These are phyloP conservation scores for Lagocephalus sceleratus DNA, from an alignment of 2,797 vertebrate genomes.

Conservation along the genomic window DNA sequence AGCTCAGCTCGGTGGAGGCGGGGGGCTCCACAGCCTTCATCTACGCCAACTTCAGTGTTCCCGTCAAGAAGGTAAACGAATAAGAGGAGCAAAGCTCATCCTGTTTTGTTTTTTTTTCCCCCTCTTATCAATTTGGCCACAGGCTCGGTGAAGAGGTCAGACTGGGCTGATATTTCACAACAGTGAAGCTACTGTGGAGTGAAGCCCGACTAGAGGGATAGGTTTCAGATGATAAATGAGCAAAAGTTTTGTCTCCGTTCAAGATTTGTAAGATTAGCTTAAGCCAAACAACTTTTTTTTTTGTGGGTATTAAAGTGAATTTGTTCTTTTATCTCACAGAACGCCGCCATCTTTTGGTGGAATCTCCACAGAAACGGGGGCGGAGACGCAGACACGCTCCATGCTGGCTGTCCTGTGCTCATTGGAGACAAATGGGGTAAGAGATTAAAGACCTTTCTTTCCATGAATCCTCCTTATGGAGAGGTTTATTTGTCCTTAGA, in stretches of 20 bases:
- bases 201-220: conserved; percentile 14
- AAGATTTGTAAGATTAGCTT: neutral
- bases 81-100: conserved; percentile 7
- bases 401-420: conserved; percentile 90
- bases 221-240: neutral
- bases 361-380: conserved; percentile 87
- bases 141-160: conserved; percentile 18
- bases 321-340: conserved; percentile 69
- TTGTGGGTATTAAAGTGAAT: neutral
- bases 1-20: conserved; percentile 90
- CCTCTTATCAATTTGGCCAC: conserved; percentile 16
- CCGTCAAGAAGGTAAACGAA: conserved; percentile 85
- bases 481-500: neutral
- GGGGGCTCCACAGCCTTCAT: conserved; percentile 93
- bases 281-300: neutral
- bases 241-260: too few relatives aligned
- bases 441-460: conserved; percentile 14
- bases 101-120: conserved; percentile 2
- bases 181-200: conserved; percentile 25
- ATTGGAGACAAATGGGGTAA: conserved; percentile 95
- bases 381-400: conserved; percentile 84
- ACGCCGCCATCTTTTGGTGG: conserved; percentile 96
- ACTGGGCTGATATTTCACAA: conserved; percentile 22
- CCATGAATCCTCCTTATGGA: too few relatives aligned
- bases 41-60: conserved; percentile 89